phyloP scores from a whole-genome alignment of 2,113 vertebrate genomes.

The Syngnathoides biaculeatus region DNA sequence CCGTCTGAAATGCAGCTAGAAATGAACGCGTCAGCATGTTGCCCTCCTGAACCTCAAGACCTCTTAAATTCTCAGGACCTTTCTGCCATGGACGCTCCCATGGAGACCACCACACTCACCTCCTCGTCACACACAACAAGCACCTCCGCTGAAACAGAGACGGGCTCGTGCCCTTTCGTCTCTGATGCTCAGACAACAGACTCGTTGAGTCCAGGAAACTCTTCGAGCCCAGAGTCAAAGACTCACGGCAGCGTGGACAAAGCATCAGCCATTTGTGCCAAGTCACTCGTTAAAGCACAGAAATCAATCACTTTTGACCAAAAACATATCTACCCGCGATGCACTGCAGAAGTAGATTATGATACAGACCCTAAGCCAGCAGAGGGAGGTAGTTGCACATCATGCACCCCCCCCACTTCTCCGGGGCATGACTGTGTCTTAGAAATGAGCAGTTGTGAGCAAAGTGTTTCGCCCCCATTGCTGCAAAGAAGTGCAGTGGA shows the following conservation, averaged over 20 bases:
- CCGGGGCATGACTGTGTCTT: constrained; percentile 23
- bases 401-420: constrained; percentile 7
- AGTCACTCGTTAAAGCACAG: constrained; percentile 25
- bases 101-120: constrained; percentile 15
- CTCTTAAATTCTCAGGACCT: constrained; percentile 42
- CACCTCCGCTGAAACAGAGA: constrained; percentile 22
- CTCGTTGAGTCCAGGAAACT: constrained; percentile 27
- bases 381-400: constrained; percentile 41
- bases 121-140: constrained; percentile 33
- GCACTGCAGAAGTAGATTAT: constrained; percentile 56
- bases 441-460: constrained; percentile 29
- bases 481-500: constrained; percentile 57
- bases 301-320: constrained; percentile 23
- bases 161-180: constrained; percentile 17
- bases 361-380: constrained; percentile 43
- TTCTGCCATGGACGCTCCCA: constrained; percentile 16
- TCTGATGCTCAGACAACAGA: constrained; percentile 14
- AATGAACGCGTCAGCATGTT: constrained; percentile 29
- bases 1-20: constrained; percentile 20
- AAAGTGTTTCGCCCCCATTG: constrained; percentile 50
- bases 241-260: constrained; percentile 30
- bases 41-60: constrained; percentile 34
- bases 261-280: constrained; percentile 20
- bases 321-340: constrained; percentile 36
- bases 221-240: constrained; percentile 31